These are phyloP conservation scores for Poecilus cupreus DNA, from an alignment of 2,888 invertebrate species.

Conservation along the genomic window DNA sequence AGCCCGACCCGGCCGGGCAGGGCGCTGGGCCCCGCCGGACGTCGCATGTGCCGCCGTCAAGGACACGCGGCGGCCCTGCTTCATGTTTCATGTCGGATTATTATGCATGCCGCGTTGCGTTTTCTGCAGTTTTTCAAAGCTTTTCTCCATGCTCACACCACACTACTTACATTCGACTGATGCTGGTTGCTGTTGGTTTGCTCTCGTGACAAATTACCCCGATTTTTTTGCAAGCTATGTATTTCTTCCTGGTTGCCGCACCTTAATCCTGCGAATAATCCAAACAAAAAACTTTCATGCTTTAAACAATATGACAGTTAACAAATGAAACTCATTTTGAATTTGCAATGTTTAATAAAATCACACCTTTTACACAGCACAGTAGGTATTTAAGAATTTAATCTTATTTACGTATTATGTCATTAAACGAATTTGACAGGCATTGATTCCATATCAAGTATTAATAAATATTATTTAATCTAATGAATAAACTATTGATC, in stretches of 20 bases:
- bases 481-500: slow-evolving; percentile 30
- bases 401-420: neutral
- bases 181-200: neutral
- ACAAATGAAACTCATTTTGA: neutral
- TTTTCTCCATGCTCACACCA: neutral
- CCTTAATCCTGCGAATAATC: slow-evolving; percentile 1
- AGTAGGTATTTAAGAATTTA: neutral
- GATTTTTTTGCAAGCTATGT: slow-evolving; percentile 26
- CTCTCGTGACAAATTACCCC: slow-evolving; percentile 7
- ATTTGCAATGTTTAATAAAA: neutral
- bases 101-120: slow-evolving; percentile 32
- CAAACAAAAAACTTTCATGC: neutral
- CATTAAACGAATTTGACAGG: neutral
- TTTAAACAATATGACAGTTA: neutral
- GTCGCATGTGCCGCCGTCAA: slow-evolving; percentile 29
- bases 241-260: slow-evolving; percentile 20
- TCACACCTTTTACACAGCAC: too few relatives aligned
- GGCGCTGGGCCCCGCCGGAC: neutral
- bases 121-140: slow-evolving; percentile 29
- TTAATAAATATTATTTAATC: slow-evolving; percentile 13
- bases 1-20: neutral
- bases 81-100: slow-evolving; percentile 10
- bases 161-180: neutral
- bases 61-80: slow-evolving; percentile 23
- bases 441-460: neutral